Percentiles rank a stretch among this genome's conserved stretches.
phyloP scores from a whole-genome alignment of 2,888 invertebrate genomes.

The Mylabris sibirica region DNA sequence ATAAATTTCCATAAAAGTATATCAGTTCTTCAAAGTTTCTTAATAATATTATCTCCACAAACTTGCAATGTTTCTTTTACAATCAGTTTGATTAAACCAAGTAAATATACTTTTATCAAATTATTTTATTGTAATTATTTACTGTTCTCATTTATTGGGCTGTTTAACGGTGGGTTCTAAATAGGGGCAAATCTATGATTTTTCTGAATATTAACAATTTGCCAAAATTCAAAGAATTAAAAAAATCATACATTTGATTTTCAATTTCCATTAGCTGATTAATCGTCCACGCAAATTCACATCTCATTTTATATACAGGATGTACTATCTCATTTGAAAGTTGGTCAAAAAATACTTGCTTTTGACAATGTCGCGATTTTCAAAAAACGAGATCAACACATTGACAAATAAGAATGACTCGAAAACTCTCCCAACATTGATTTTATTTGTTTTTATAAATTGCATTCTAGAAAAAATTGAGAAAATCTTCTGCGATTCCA shows the following conservation, averaged over 20 bases:
- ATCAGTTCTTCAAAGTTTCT: slow-evolving; percentile 19
- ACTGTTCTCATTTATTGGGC: background rate
- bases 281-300: background rate
- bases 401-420: no score
- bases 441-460: no score
- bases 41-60: slow-evolving; percentile 17
- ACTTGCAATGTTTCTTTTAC: background rate
- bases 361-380: no score
- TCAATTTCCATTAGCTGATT: slow-evolving; percentile 3
- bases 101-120: background rate
- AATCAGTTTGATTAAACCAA: background rate
- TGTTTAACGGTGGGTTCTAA: background rate
- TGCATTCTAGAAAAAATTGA: no score
- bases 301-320: no score
- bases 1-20: slow-evolving; percentile 18
- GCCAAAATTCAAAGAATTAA: no score
- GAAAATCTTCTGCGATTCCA: no score
- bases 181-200: background rate
- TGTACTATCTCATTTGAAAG: no score
- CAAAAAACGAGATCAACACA: no score
- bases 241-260: background rate
- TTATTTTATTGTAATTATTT: background rate
- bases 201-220: background rate
- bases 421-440: no score
- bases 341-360: no score